Evolutionary conservation across 2,113 vertebrate genomes (phyloP).

Genomic region (Chauna torquata): DNA sequence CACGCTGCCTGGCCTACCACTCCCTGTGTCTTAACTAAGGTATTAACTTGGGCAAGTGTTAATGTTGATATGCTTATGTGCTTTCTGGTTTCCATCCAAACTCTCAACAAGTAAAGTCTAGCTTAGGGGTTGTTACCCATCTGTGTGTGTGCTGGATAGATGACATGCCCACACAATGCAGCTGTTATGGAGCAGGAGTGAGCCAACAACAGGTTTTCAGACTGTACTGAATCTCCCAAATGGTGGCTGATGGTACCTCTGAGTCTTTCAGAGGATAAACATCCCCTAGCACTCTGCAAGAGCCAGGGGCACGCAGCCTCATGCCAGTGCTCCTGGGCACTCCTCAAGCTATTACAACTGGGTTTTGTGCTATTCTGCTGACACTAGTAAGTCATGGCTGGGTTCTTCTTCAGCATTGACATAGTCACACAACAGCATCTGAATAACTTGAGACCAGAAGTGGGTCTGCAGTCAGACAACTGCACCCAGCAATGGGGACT

Average conservation of each 20-base stretch:
- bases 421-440: neutral
- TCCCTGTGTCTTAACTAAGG: neutral
- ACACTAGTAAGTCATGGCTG: neutral
- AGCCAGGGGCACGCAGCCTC: neutral
- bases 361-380: neutral
- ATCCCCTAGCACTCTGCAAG: too few species aligned
- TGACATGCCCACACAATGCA: rapidly evolving
- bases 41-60: neutral
- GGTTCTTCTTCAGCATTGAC: neutral
- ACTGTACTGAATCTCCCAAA: neutral
- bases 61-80: neutral
- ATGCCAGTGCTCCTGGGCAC: neutral
- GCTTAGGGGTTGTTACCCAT: neutral
- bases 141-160: neutral
- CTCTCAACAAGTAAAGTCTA: neutral
- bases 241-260: neutral
- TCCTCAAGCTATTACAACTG: neutral
- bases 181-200: neutral
- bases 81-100: neutral
- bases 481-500: neutral
- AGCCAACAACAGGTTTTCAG: neutral
- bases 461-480: neutral
- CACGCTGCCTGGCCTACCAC: neutral
- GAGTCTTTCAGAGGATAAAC: neutral
- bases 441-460: neutral